phyloP scores from a whole-genome alignment of 1,140 invertebrate genomes.

The Globodera ellingtonae region DNA sequence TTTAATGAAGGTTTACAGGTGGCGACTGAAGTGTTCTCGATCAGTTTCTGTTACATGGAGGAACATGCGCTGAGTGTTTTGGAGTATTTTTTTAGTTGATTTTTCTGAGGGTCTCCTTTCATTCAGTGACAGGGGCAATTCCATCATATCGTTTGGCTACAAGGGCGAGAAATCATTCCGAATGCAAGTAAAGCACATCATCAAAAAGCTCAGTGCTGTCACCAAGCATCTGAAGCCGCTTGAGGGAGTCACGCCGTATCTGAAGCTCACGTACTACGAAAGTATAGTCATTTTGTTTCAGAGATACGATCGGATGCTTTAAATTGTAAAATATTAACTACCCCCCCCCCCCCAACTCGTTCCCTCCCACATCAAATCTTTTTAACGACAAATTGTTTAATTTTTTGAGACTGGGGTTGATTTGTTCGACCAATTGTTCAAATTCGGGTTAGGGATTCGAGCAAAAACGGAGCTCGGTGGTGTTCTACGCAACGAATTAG shows the following conservation, averaged over 20 bases:
- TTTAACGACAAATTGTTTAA: too few relatives aligned
- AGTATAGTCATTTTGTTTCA: slow-evolving; percentile 1
- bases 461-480: too few relatives aligned
- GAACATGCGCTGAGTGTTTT: slow-evolving; percentile 5
- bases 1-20: neutral
- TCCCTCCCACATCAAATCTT: too few relatives aligned
- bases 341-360: too few relatives aligned
- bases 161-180: slow-evolving; percentile 29
- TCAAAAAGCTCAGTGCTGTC: slow-evolving; percentile 26
- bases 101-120: neutral
- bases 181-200: slow-evolving; percentile 25
- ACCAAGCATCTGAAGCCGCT: slow-evolving; percentile 10
- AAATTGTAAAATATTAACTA: too few relatives aligned
- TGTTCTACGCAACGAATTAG: too few relatives aligned
- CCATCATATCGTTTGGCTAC: slow-evolving; percentile 26
- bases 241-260: neutral
- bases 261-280: slow-evolving; percentile 38
- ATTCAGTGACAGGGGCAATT: slow-evolving; percentile 35
- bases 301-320: too few relatives aligned
- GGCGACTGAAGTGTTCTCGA: slow-evolving; percentile 32
- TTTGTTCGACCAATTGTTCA: too few relatives aligned
- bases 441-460: too few relatives aligned
- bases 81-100: slow-evolving; percentile 18
- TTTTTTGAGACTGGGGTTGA: too few relatives aligned
- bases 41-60: slow-evolving; percentile 22